phyloP scores from a whole-genome alignment of 2,797 vertebrate species.

The Somateria mollissima region DNA sequence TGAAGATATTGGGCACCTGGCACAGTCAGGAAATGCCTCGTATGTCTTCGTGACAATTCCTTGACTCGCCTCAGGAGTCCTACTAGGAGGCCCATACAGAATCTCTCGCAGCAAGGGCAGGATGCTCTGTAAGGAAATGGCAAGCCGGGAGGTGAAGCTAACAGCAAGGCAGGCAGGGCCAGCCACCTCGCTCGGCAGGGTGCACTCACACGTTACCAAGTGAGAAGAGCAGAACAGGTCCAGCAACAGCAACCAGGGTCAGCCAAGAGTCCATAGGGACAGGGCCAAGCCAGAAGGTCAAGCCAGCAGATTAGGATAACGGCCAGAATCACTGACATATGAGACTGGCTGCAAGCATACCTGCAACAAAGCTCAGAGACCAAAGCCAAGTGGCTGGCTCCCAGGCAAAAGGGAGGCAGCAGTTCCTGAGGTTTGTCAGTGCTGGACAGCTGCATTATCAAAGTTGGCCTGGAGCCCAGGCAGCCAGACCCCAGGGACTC shows the following conservation, averaged over 20 bases:
- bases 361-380: background rate
- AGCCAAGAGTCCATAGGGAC: background rate
- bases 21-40: background rate
- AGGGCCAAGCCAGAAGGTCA: background rate
- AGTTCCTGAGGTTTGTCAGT: background rate
- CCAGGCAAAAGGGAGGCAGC: background rate
- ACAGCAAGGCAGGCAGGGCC: background rate
- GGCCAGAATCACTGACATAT: fast-evolving
- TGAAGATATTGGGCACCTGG: background rate
- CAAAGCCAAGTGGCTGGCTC: background rate
- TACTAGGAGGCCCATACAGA: fast-evolving
- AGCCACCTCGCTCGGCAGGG: fast-evolving
- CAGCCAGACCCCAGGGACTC: background rate
- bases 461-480: background rate
- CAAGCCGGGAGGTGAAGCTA: no score
- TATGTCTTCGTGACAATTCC: background rate
- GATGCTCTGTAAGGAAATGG: background rate
- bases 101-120: background rate
- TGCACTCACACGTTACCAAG: background rate
- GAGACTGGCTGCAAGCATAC: background rate
- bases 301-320: background rate
- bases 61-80: fast-evolving
- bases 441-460: background rate
- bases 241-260: background rate
- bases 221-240: background rate